phyloP scores from a whole-genome alignment of 2,113 vertebrate genomes.

The Heterocephalus glaber region DNA sequence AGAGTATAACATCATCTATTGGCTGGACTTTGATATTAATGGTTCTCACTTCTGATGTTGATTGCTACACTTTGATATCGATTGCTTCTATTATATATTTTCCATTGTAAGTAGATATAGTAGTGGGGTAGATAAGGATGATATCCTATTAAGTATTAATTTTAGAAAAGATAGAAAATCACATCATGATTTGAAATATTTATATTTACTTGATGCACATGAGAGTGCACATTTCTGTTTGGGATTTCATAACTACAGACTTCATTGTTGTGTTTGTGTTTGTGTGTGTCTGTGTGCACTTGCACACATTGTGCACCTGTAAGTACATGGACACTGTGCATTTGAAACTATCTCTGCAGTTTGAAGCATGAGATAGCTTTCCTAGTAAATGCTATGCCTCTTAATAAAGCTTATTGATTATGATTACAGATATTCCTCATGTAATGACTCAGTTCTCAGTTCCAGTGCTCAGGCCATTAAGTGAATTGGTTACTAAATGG shows the following conservation, averaged over 20 bases:
- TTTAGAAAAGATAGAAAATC: background rate
- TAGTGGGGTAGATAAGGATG: background rate
- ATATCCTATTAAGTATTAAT: background rate
- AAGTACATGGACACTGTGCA: no score
- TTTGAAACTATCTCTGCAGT: background rate
- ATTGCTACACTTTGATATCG: background rate
- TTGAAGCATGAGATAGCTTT: background rate
- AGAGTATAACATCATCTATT: background rate
- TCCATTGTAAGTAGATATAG: background rate
- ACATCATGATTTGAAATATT: background rate
- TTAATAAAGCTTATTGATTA: background rate
- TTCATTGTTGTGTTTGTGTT: background rate
- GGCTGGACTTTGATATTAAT: background rate
- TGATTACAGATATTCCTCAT: background rate
- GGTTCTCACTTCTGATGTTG: background rate
- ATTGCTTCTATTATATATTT: background rate
- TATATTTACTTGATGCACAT: background rate
- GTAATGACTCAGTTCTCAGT: background rate
- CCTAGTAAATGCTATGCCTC: background rate
- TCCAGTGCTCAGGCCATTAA: background rate
- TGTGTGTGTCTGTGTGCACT: background rate
- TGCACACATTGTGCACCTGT: background rate
- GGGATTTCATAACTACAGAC: background rate
- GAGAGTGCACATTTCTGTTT: background rate
- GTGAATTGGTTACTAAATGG: background rate